A percentile compares a stretch with the other conserved stretches of the same genome.
These are phyloP conservation scores for Bolborhynchus lineola DNA, from an alignment of 2,113 vertebrate species.

Conservation along the genomic window DNA sequence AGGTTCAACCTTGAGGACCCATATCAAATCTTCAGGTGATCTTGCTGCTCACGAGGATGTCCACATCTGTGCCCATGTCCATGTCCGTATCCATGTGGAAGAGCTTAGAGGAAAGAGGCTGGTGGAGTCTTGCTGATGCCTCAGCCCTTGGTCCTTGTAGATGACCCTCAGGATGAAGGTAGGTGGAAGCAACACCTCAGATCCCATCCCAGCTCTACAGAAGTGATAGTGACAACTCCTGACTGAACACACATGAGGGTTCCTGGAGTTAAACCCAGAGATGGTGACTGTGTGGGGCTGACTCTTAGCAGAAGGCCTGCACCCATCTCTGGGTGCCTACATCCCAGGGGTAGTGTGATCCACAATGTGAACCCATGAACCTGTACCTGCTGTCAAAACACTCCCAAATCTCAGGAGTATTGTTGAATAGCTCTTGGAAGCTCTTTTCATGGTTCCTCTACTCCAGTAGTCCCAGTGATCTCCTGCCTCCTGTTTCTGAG, in stretches of 20 bases:
- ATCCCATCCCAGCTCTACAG: neutral
- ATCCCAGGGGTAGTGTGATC: neutral
- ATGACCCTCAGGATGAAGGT: neutral
- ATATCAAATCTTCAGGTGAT: neutral
- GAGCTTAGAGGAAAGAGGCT: neutral
- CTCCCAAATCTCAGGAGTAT: neutral
- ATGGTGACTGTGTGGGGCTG: fast-evolving
- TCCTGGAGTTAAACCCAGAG: neutral
- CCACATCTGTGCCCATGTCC: neutral
- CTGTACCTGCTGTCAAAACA: neutral
- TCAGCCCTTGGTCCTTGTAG: no score
- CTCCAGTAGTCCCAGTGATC: no score
- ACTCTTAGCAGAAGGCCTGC: neutral
- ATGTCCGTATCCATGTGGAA: neutral
- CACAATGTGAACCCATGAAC: fast-evolving
- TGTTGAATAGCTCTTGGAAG: neutral
- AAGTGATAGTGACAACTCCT: neutral
- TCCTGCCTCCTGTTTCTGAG: neutral
- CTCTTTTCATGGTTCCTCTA: neutral
- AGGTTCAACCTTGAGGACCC: neutral
- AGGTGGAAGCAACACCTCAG: neutral
- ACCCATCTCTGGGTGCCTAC: neutral
- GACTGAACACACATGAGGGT: neutral
- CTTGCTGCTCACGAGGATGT: neutral
- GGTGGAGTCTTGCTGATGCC: neutral